These are phyloP conservation scores for Erinaceus europaeus DNA, from an alignment of 2,113 vertebrate species.

Conservation along the genomic window DNA sequence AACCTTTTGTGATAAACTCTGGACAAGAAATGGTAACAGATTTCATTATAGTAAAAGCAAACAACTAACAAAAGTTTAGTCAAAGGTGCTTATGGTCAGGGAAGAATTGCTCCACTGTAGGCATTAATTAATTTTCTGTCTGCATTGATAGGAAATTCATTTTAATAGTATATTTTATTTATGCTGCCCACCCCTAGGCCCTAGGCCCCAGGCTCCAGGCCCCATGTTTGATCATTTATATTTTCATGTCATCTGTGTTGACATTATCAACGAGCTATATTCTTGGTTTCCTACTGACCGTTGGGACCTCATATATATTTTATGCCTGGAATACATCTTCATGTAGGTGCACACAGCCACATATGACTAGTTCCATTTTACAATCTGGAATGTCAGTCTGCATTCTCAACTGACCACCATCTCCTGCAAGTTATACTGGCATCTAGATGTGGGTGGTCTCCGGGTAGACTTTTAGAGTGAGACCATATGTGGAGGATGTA, in stretches of 20 bases:
- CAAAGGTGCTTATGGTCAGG: too few relatives aligned
- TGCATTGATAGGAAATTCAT: too few relatives aligned
- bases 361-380: too few relatives aligned
- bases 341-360: accelerated
- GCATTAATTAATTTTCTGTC: too few relatives aligned
- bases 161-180: background rate
- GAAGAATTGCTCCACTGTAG: too few relatives aligned
- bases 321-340: background rate
- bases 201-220: too few relatives aligned
- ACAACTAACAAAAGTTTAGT: too few relatives aligned
- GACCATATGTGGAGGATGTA: too few relatives aligned
- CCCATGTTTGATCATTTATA: background rate
- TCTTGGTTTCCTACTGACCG: background rate
- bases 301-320: background rate
- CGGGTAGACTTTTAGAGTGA: background rate
- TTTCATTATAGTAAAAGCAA: background rate
- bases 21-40: background rate
- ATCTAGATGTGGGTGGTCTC: accelerated
- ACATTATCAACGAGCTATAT: background rate
- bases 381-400: accelerated
- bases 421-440: background rate
- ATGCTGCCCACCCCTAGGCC: too few relatives aligned
- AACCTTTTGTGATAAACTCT: background rate
- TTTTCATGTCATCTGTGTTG: background rate
- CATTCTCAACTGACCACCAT: accelerated